Percentiles rank a stretch among this genome's conserved stretches.
These are phyloP conservation scores for Bucorvus abyssinicus DNA, from an alignment of 2,797 vertebrate genomes.

Conservation along the genomic window DNA sequence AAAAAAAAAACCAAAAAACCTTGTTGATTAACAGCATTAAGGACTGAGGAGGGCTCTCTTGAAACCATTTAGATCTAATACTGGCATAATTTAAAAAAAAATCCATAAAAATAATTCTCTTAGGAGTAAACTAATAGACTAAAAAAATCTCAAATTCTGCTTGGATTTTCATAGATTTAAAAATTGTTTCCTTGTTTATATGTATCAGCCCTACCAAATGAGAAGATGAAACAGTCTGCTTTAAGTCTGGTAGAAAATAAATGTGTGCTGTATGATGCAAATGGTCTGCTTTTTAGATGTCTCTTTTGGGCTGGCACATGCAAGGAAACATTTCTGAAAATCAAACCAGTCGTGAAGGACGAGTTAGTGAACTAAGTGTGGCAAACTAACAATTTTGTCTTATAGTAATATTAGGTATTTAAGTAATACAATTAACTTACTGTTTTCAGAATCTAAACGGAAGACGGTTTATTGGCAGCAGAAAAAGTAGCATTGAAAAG, in stretches of 20 bases:
- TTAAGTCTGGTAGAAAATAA: neutral
- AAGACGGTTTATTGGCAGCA: neutral
- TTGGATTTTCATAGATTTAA: neutral
- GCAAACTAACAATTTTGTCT: neutral
- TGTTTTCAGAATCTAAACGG: neutral
- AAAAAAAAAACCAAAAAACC: neutral
- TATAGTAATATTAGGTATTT: neutral
- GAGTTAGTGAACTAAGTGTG: neutral
- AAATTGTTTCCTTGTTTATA: neutral
- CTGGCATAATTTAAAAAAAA: neutral
- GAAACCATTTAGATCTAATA: neutral
- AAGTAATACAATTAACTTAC: neutral
- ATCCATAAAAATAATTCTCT: neutral
- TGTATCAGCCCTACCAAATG: neutral
- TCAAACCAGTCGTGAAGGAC: neutral
- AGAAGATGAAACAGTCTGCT: neutral
- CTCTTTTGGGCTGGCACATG: neutral
- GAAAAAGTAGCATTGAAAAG: neutral
- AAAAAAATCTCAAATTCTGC: neutral
- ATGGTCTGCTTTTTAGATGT: neutral
- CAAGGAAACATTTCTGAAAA: neutral
- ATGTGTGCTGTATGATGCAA: rapidly evolving
- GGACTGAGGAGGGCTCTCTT: neutral
- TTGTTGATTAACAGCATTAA: neutral
- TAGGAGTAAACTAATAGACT: neutral